phyloP scores from a whole-genome alignment of 2,113 vertebrate species.

The Xyliphius kryptos region DNA sequence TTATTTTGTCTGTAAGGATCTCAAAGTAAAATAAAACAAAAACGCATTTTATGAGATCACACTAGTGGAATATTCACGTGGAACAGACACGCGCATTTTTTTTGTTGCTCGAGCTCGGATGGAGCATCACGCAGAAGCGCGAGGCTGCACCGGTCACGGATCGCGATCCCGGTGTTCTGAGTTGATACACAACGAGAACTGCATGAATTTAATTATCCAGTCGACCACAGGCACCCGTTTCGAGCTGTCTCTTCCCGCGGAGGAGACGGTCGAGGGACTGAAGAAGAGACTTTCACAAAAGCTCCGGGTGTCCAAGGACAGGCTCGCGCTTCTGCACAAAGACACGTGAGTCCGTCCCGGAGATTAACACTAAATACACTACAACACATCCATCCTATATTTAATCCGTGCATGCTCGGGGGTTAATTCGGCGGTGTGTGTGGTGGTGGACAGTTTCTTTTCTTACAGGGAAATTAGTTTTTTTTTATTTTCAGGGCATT shows the following conservation, averaged over 20 bases:
- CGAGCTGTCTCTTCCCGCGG: slow-evolving; percentile 71
- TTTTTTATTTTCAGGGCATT: no score
- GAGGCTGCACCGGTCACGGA: slow-evolving; percentile 65
- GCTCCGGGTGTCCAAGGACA: slow-evolving; percentile 75
- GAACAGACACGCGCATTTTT: no score
- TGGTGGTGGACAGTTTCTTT: no score
- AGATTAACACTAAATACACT: no score
- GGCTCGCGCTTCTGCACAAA: slow-evolving; percentile 75
- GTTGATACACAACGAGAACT: slow-evolving; percentile 50
- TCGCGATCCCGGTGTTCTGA: slow-evolving; percentile 56
- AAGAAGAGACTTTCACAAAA: slow-evolving; percentile 73
- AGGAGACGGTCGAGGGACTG: slow-evolving; percentile 81
- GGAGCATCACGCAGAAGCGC: slow-evolving; percentile 67
- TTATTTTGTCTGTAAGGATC: no score
- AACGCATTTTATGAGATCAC: no score
- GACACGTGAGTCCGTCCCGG: slow-evolving; percentile 85
- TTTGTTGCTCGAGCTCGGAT: slow-evolving; percentile 50
- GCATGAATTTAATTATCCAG: slow-evolving; percentile 72
- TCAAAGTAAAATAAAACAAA: no score
- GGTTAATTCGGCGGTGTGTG: no score
- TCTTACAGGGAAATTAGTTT: no score
- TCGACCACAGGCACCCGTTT: slow-evolving; percentile 79
- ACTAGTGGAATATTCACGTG: no score
- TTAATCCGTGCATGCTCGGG: neutral
- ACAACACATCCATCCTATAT: no score